phyloP scores from a whole-genome alignment of 2,113 vertebrate species.

The Percopsis transmontana region DNA sequence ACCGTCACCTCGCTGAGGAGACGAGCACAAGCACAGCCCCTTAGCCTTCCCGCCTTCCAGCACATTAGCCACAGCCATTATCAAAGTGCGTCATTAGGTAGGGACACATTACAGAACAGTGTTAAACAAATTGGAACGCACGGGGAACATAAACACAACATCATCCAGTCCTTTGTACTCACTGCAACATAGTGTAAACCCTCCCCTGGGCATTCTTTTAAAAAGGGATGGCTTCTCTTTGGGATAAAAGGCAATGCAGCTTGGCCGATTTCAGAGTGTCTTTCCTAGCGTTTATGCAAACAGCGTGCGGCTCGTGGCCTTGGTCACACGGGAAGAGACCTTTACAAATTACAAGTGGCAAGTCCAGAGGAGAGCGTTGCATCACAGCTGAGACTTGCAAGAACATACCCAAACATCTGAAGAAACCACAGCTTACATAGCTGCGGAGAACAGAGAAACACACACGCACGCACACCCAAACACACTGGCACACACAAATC shows the following conservation, averaged over 20 bases:
- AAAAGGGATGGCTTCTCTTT: conserved; percentile 14
- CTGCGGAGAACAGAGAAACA: conserved; percentile 1
- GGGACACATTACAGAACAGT: conserved; percentile 37
- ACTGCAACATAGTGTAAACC: conserved; percentile 34
- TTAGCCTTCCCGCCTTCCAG: conserved; percentile 40
- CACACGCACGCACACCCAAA: conserved; percentile 2
- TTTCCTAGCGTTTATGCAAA: conserved; percentile 59
- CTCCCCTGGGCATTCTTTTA: conserved; percentile 48
- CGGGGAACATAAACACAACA: conserved; percentile 35
- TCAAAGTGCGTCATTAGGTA: conserved; percentile 48
- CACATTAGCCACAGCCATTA: conserved; percentile 25
- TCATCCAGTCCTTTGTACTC: conserved; percentile 51
- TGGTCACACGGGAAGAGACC: conserved; percentile 52
- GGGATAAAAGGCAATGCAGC: conserved; percentile 20
- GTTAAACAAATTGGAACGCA: conserved; percentile 44
- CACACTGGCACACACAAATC: conserved; percentile 39
- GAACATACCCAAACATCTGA: conserved; percentile 8
- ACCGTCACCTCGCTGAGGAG: conserved; percentile 85
- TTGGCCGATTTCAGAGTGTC: conserved; percentile 32
- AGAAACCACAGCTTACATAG: conserved; percentile 1
- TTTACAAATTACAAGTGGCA: conserved; percentile 60
- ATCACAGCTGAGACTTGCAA: conserved; percentile 14
- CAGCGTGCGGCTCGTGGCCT: conserved; percentile 40
- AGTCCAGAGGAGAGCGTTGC: conserved; percentile 22
- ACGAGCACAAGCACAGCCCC: conserved; percentile 27